phyloP scores from a whole-genome alignment of 30 jellyfish, hydroid and myxozoan genomes.

The Aurelia sp. region DNA sequence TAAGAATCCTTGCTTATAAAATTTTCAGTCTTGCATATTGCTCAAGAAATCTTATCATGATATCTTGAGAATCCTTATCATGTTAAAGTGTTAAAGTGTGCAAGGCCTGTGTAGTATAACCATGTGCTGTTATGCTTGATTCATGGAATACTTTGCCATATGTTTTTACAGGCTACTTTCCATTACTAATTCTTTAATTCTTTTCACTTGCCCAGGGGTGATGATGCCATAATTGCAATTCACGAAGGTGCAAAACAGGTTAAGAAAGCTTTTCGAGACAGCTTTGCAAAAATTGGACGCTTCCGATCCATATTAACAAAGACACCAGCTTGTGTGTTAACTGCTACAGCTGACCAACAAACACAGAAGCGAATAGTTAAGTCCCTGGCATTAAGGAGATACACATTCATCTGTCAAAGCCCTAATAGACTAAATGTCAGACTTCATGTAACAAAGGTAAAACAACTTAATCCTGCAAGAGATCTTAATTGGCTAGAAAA shows the following conservation, averaged over 20 bases:
- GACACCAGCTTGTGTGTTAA: not conserved
- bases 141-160: too few species aligned
- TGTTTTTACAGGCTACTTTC: too few species aligned
- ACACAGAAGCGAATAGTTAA: conserved; percentile 17
- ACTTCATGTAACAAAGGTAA: not conserved
- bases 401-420: not conserved
- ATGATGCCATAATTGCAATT: not conserved
- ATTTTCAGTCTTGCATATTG: too few species aligned
- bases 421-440: conserved; percentile 6
- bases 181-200: too few species aligned
- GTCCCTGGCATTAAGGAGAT: conserved; percentile 4
- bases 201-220: not conserved
- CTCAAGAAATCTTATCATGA: too few species aligned
- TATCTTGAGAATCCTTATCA: too few species aligned
- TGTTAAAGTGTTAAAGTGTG: too few species aligned
- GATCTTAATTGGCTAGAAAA: too few species aligned
- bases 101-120: too few species aligned
- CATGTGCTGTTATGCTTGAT: too few species aligned
- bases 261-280: not conserved
- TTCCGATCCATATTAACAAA: conserved; percentile 9
- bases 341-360: not conserved
- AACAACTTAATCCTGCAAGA: not conserved
- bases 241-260: not conserved
- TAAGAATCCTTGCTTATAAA: too few species aligned
- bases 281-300: conserved; percentile 3